Evolutionary conservation across 2,113 vertebrate species (phyloP), one percentile per base, ranked within the genome.

Genomic region (Vulpes vulpes): DNA sequence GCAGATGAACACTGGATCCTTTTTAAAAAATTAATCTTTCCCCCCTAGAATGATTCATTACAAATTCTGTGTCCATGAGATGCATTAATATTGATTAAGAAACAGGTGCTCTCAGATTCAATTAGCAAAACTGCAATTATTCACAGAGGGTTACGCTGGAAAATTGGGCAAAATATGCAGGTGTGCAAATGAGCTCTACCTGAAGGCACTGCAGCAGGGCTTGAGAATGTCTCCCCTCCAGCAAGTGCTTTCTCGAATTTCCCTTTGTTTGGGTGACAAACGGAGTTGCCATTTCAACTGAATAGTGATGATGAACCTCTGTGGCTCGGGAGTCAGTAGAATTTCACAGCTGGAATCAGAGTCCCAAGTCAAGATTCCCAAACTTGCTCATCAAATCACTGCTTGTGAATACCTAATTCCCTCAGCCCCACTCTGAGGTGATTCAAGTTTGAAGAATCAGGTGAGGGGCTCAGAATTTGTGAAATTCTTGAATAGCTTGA

Each of bases 31-130:
- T 76, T 51, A 97, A 95, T 96, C 35, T 89, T 32, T 10, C 27
- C n/a, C 32, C n/a, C 15, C n/a, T 25, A 89, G 89, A 89, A 95
- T 43, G 84, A 97, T 92, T 98, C 95, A 98, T 98, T 97, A 94
- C 20, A 89, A 80, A 97, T 98, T 97, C 94, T 73, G 27, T 59
- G 51, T 91, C 80, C 82, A 89, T 94, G 83, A 71, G 20, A 89
- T 87, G 69, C 88, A 98, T 97, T 98, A 98, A 98, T 98, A 98
- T 97, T 96, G 97, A 97, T 98, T 98, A 98, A 97, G 96, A 96
- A 98, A 98, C 96, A 97, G 97, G 96, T 97, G 95, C 73, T 97
- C 91, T 97, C 92, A 86, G 96, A 97, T 97, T 97, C 91, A 97
- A 97, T 98, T 97, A 98, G 97, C 89, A 91, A 97, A 97, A 98